These are phyloP conservation scores for Chironomus tepperi DNA, from an alignment of 1,140 invertebrate genomes.

Conservation along the genomic window DNA sequence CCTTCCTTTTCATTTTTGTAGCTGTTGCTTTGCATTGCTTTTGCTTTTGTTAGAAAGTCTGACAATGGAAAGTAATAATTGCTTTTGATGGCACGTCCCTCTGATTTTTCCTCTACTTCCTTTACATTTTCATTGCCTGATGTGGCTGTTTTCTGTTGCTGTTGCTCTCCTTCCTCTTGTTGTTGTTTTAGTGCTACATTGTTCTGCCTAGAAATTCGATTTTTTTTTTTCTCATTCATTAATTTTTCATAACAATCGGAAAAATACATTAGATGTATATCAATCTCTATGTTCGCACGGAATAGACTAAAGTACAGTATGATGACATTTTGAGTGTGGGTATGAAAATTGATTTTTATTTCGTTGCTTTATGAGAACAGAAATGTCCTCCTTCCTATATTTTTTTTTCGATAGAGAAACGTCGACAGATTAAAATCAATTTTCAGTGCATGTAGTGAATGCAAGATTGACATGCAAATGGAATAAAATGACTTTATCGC, in stretches of 20 bases:
- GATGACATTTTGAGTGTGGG: too few relatives aligned
- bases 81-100: constrained; percentile 18
- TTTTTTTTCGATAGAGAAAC: too few relatives aligned
- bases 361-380: too few relatives aligned
- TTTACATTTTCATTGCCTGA: neutral
- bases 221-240: neutral
- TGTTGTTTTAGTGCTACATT: neutral
- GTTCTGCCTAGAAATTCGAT: constrained; percentile 12
- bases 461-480: too few relatives aligned
- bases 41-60: neutral
- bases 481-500: too few relatives aligned
- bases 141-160: neutral
- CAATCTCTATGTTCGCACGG: too few relatives aligned
- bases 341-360: too few relatives aligned
- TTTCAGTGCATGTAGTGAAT: too few relatives aligned
- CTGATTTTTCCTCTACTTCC: neutral
- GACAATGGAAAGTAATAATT: constrained; percentile 20
- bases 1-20: constrained; percentile 14
- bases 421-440: too few relatives aligned
- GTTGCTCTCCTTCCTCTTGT: neutral
- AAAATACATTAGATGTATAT: too few relatives aligned
- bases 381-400: too few relatives aligned
- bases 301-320: too few relatives aligned
- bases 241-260: neutral
- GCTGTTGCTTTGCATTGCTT: neutral